phyloP scores from a whole-genome alignment of 1,140 invertebrate species.

The Drosophila kepulauana region DNA sequence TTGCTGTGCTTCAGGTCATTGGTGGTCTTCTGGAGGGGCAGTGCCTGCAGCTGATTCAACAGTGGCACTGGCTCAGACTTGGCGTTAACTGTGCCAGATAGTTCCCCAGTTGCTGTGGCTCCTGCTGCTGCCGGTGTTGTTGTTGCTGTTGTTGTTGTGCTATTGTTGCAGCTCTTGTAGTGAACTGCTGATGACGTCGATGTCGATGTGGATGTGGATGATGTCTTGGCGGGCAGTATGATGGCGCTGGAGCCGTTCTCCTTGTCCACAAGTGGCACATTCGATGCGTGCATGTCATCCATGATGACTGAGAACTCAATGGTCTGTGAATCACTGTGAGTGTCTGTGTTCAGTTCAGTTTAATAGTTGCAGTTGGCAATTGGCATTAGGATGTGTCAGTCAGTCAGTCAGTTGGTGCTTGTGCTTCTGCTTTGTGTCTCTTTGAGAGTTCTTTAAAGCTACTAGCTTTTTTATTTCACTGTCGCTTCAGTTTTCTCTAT shows the following conservation, averaged over 20 bases:
- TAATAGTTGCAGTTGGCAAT: conserved; percentile 20
- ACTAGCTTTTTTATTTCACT: conserved; percentile 12
- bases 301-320: conserved; percentile 42
- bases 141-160: neutral
- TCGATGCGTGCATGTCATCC: conserved; percentile 60
- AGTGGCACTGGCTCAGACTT: conserved; percentile 54
- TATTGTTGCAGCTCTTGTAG: conserved; percentile 52
- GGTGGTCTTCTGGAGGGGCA: conserved; percentile 59
- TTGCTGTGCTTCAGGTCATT: conserved; percentile 67
- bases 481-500: conserved; percentile 7
- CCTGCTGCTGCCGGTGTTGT: neutral
- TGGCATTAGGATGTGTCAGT: conserved; percentile 55
- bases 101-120: conserved; percentile 15
- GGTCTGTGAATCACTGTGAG: conserved; percentile 22
- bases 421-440: conserved; percentile 29
- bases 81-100: conserved; percentile 2
- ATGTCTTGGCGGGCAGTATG: conserved; percentile 53
- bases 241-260: conserved; percentile 44
- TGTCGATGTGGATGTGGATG: conserved; percentile 5
- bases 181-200: conserved; percentile 34
- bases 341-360: conserved; percentile 17
- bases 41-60: conserved; percentile 52
- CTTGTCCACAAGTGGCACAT: conserved; percentile 65
- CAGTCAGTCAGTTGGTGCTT: conserved; percentile 11
- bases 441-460: conserved; percentile 10